Base-by-base conservation (phyloP, 2,797 vertebrate genomes). In the Fistularia commersonii region DNA sequence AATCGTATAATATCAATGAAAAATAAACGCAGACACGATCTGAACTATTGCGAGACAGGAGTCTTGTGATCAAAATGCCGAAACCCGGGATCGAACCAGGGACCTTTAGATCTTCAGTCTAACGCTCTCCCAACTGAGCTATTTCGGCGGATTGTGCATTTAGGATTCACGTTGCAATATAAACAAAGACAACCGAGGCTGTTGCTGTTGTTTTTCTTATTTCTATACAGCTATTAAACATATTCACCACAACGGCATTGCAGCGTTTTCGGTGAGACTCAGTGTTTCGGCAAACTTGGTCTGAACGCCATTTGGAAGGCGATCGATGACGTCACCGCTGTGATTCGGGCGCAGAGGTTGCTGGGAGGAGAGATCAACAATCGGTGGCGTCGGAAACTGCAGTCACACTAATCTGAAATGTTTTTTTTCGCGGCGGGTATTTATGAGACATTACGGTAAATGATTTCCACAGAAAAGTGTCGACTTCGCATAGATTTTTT, bases 291-390 rank as follows among this genome's bases (percentile, higher is more conserved):
- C 41, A 3, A n/a, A 46, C 53, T 38, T 23, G 4, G 8, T 12
- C 1, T n/a, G 7, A 11, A 38, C 37, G 11, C 3, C 5, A 10
- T 11, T 10, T 6, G 2, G 5, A 9, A 38, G 1, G 5, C 5
- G 5, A 10, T 11, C 1, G 3, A 36, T 84, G 81, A 86, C 84
- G 84, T 81, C 7, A 67, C 48, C 60, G 61, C 34, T 64, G 50
- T 39, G 57, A 23, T 12, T 32, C 2, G 48, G 6, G 39, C 85
- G 88, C 87, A 61, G 68, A 61, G 88, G 54, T 63, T 87, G 57
- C 76, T 79, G 87, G 88, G 90, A 82, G 77, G 72, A 71, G 74
- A 82, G 81, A 74, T 83, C 74, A 82, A 64, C 56, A 82, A 69
- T 81, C 75, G 72, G 46, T 60, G 68, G 69, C 60, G 40, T 61